Percentiles rank a stretch among this genome's conserved stretches.
These are phyloP conservation scores for Pantelozetes paolii DNA, from an alignment of 2,888 invertebrate genomes.

Conservation along the genomic window DNA sequence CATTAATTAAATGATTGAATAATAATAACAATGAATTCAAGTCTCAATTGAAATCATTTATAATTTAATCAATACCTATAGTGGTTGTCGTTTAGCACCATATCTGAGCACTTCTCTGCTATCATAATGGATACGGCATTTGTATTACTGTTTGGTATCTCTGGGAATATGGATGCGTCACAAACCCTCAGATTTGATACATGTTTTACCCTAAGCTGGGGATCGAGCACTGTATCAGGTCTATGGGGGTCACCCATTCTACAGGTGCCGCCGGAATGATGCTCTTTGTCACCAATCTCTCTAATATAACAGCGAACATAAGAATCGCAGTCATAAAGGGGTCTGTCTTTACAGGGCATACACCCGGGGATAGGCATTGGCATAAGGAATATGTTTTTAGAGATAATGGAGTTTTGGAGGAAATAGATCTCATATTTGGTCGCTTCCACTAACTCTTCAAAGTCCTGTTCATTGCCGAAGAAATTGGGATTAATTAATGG, in stretches of 20 bases:
- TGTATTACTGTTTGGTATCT: not conserved
- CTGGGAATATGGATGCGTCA: not conserved
- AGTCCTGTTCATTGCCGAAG: not conserved
- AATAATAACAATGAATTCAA: no score
- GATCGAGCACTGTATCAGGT: not conserved
- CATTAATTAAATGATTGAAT: no score
- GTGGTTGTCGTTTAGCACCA: no score
- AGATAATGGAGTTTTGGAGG: not conserved
- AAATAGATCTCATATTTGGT: not conserved
- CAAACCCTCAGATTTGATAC: not conserved
- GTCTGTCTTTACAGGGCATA: not conserved
- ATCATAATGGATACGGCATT: no score
- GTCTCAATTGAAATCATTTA: no score
- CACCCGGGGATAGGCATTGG: constrained; percentile 10
- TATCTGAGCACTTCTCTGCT: no score
- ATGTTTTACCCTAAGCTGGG: not conserved
- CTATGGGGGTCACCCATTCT: not conserved
- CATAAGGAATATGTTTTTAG: not conserved
- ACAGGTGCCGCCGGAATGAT: not conserved
- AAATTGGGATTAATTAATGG: constrained; percentile 18
- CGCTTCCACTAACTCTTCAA: not conserved
- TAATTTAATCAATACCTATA: no score
- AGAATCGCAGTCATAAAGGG: not conserved
- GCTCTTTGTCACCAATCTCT: not conserved
- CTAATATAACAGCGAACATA: constrained; percentile 13